Percentiles rank a stretch among this genome's conserved stretches.
These are phyloP conservation scores for Tenrec ecaudatus DNA, from an alignment of 2,113 vertebrate genomes.

Conservation along the genomic window DNA sequence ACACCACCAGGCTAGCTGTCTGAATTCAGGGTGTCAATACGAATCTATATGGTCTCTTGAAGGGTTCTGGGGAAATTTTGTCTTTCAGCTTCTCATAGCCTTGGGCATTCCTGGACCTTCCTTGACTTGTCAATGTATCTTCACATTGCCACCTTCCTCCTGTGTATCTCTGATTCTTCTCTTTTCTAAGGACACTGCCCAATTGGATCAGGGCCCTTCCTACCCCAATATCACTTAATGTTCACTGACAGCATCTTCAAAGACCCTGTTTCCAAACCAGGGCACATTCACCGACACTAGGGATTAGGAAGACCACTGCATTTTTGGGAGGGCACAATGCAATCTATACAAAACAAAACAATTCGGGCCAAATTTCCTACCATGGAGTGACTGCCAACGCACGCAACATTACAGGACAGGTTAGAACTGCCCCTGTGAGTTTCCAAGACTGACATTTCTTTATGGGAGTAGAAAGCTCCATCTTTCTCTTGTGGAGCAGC, in stretches of 20 bases:
- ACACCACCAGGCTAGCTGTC: neutral
- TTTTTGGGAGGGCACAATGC: neutral
- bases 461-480: too few species aligned
- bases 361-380: too few species aligned
- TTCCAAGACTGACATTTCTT: too few species aligned
- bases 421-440: too few species aligned
- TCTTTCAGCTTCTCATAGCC: neutral
- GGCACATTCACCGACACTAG: neutral
- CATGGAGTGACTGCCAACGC: too few species aligned
- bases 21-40: neutral
- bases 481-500: too few species aligned
- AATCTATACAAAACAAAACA: neutral
- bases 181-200: neutral
- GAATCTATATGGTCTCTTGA: neutral
- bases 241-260: neutral
- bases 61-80: neutral
- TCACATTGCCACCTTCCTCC: neutral
- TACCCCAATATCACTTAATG: neutral
- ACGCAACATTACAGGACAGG: too few species aligned
- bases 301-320: neutral
- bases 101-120: neutral
- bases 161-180: neutral
- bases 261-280: neutral
- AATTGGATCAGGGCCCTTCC: neutral
- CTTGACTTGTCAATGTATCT: neutral